Percentiles rank a stretch among this genome's conserved stretches.
These are phyloP conservation scores for Hyposmocoma kahamanoa DNA, from an alignment of 1,140 invertebrate species.

Conservation along the genomic window DNA sequence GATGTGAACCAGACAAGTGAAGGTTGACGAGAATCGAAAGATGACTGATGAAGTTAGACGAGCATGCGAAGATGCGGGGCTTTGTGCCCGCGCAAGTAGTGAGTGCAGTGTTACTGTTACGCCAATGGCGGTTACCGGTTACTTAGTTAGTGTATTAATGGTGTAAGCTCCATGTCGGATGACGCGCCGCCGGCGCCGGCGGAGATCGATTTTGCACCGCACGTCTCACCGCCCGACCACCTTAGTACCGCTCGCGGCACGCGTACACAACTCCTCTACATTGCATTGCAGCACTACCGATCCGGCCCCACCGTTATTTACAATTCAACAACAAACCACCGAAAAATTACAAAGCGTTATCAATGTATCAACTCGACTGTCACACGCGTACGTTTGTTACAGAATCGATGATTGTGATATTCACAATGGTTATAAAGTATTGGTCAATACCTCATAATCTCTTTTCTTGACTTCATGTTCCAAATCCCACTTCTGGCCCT, in stretches of 20 bases:
- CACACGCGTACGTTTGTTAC: slow-evolving; percentile 72
- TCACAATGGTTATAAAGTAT: slow-evolving; percentile 74
- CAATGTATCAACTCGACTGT: slow-evolving; percentile 68
- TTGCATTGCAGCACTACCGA: slow-evolving; percentile 47
- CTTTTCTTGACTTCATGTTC: slow-evolving; percentile 98
- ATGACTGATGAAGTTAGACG: slow-evolving; percentile 32
- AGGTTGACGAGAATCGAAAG: background rate
- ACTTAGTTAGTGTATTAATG: slow-evolving; percentile 69
- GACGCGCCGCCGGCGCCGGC: slow-evolving; percentile 35
- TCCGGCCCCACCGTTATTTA: slow-evolving; percentile 69
- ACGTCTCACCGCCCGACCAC: slow-evolving; percentile 30
- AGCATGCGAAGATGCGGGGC: slow-evolving; percentile 38
- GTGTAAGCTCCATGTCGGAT: slow-evolving; percentile 64
- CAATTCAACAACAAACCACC: slow-evolving; percentile 71
- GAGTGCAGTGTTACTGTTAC: slow-evolving; percentile 57
- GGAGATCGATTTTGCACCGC: slow-evolving; percentile 71
- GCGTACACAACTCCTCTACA: slow-evolving; percentile 50
- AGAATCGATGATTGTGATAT: slow-evolving; percentile 73
- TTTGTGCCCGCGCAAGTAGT: slow-evolving; percentile 38
- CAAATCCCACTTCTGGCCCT: slow-evolving; percentile 99
- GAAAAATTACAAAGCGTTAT: slow-evolving; percentile 73
- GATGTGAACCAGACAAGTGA: background rate
- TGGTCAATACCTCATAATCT: slow-evolving; percentile 94
- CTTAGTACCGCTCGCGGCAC: too few relatives aligned
- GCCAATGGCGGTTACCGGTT: slow-evolving; percentile 33